Percentiles rank a stretch among this genome's conserved stretches.
Evolutionary conservation across 2,797 vertebrate species (phyloP).

Genomic region (Masticophis lateralis): DNA sequence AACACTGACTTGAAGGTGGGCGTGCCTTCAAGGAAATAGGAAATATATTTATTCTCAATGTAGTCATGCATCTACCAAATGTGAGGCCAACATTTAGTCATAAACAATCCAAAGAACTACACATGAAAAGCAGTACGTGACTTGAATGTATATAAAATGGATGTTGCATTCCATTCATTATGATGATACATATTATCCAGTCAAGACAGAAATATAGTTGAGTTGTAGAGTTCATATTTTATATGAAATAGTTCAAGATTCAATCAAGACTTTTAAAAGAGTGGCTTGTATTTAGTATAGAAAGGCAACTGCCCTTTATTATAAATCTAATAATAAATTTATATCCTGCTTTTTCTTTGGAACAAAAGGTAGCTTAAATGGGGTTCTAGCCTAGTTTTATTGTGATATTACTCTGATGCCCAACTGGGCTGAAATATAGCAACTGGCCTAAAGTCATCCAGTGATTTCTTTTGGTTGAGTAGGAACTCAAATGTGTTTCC

Average conservation of each 20-base stretch:
- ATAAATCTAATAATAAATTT: not conserved
- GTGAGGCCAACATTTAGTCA: not conserved
- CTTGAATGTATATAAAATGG: not conserved
- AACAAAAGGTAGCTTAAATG: not conserved
- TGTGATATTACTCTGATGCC: not conserved
- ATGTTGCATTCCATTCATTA: not conserved
- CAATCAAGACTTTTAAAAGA: not conserved
- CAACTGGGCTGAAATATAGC: not conserved
- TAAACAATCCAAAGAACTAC: not conserved
- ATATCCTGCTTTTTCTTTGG: not conserved
- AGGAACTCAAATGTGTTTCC: not conserved
- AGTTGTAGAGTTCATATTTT: not conserved
- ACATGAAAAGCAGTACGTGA: not conserved
- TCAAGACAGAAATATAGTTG: not conserved
- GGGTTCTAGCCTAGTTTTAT: not conserved
- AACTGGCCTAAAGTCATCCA: not conserved
- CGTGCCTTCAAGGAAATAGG: fast-evolving
- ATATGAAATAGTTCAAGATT: not conserved
- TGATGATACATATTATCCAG: not conserved
- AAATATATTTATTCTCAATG: not conserved
- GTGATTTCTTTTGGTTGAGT: not conserved
- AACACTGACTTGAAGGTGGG: not conserved
- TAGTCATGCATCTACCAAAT: not conserved
- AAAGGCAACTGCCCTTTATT: not conserved
- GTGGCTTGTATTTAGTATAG: not conserved